Conservation (phyloP, 2,888 invertebrate genomes). For the Oxycera nigricornis region DNA sequence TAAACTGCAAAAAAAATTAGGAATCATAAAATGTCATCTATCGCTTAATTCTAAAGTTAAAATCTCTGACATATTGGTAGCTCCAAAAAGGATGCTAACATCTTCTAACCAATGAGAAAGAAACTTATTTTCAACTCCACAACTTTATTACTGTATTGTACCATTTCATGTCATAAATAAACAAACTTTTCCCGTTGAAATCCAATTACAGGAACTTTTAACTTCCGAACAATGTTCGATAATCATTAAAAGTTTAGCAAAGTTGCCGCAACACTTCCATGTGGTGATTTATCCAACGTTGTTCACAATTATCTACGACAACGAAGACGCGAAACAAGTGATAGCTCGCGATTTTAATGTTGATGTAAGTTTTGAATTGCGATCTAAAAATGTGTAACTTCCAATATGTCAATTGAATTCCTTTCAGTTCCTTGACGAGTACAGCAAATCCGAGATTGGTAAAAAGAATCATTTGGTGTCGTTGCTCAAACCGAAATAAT, state of each 20-base stretch:
- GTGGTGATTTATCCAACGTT: constrained; percentile 61
- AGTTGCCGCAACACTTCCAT: constrained; percentile 59
- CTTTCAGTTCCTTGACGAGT: constrained; percentile 59
- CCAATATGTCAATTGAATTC: background rate
- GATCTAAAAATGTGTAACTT: background rate
- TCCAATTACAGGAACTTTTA: constrained; percentile 55
- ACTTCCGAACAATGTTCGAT: constrained; percentile 59
- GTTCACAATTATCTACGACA: constrained; percentile 59
- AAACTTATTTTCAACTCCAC: too few species aligned
- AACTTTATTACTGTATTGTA: too few species aligned
- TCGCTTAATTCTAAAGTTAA: too few species aligned
- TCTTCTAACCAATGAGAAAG: too few species aligned
- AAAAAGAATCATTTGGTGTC: constrained; percentile 59
- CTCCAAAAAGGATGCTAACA: too few species aligned
- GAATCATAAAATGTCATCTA: too few species aligned
- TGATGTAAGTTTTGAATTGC: constrained; percentile 53
- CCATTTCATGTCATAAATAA: background rate
- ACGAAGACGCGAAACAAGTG: constrained; percentile 58
- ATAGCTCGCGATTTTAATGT: constrained; percentile 60
- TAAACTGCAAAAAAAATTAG: too few species aligned
- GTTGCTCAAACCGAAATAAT: constrained; percentile 50
- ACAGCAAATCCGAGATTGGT: constrained; percentile 59
- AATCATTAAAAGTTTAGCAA: constrained; percentile 60
- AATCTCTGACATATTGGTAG: too few species aligned
- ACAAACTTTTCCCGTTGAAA: too few species aligned